Conservation (phyloP, 2,797 vertebrate genomes). For the Varecia variegata region DNA sequence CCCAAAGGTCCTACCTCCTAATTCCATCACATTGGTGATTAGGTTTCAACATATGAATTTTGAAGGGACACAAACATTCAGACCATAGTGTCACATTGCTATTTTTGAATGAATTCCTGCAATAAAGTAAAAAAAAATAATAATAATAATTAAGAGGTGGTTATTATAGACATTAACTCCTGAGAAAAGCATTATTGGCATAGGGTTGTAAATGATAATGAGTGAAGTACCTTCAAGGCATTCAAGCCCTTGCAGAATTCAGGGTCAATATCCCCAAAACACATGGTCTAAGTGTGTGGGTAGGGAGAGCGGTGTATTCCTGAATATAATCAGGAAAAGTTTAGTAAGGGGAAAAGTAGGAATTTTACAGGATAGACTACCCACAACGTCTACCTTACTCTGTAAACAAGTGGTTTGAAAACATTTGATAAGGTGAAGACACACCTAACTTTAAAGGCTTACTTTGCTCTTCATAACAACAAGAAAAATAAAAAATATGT, state of each 20-base stretch:
- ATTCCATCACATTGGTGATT: not conserved
- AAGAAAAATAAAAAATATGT: not conserved
- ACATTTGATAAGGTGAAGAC: not conserved
- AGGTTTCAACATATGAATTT: not conserved
- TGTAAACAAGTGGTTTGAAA: not conserved
- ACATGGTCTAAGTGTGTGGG: not conserved
- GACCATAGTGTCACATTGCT: accelerated
- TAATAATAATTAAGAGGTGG: not conserved
- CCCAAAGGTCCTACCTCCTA: not conserved
- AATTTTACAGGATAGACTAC: not conserved
- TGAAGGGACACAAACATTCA: not conserved
- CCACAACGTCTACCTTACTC: not conserved
- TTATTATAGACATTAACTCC: not conserved
- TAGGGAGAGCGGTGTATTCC: accelerated
- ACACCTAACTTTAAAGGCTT: not conserved
- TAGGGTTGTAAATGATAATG: accelerated
- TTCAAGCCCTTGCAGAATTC: not conserved
- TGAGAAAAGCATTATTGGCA: not conserved
- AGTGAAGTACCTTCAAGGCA: not conserved
- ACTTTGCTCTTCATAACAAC: not conserved
- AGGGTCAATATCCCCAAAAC: not conserved
- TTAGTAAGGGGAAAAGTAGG: not conserved
- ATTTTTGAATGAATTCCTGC: not conserved
- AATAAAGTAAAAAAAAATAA: not conserved
- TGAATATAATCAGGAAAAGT: not conserved